Base-by-base conservation (phyloP, 2,888 invertebrate genomes). In the Diabrotica balteata region DNA sequence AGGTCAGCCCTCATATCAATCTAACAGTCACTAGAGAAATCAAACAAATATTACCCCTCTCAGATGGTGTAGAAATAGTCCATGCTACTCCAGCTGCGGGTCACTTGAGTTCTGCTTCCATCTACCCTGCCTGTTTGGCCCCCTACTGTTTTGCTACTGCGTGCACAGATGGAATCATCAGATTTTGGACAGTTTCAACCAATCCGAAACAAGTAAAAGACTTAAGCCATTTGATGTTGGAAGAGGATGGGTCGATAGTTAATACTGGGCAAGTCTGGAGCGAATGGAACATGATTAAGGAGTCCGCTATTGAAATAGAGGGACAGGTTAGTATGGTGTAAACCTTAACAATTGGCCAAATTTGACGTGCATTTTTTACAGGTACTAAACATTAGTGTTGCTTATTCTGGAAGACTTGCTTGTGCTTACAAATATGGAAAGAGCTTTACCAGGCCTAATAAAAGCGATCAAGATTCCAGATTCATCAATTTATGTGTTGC, bases 121-220 rank as follows among this genome's bases (percentile, higher is more conserved):
- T 99, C 78, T 98, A 98, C 85, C 98, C 98, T 6, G 98, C 98
- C n/a, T 99, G 98, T 84, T 91, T 97, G 79, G 97, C 98, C 0
- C 98, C 98, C 0, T 99, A 98, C 82, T 94, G 97, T 69, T 89
- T 99, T 68, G 93, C 96, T 0, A 97, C 98, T 0, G 97, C 97
- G 1, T 98, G 98, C 81, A 93, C 95, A 9, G 98, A 99, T 81
- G 96, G 96, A 72, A 90, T 93, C 0, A 89, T 96, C 49, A 89
- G 95, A 67, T 96, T 96, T 83, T 96, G 96, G 96, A 93, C 82
- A 83, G 82, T 84, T 5, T 80, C 80, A 7, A 77, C 73, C 59
- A 78, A 79, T 61, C 60, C 73, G 0, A 75, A 73, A 45, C 75
- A 77, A 46, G 77, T 84, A 6, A 80, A 78, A 64, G 76, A 77